Evolutionary conservation across 1,140 invertebrate species (phyloP).

Genomic region (Lutraria rhynchaena): DNA sequence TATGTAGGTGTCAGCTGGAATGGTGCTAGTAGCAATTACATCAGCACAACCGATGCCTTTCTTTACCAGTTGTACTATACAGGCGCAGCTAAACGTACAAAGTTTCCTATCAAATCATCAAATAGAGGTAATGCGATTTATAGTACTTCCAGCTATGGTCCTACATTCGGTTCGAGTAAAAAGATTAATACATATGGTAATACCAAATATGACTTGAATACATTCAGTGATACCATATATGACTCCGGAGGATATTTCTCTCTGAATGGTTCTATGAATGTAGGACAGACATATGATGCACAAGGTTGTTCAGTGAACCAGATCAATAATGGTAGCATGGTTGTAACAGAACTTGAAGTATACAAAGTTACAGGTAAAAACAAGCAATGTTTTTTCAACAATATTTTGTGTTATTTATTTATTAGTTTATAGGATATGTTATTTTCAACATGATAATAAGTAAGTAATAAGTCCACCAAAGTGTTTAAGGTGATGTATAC

Average conservation of each 20-base stretch:
- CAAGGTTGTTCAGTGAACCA: neutral
- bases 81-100: neutral
- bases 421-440: too few species aligned
- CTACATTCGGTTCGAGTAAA: constrained; percentile 50
- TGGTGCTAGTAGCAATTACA: constrained; percentile 6
- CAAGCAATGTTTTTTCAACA: too few species aligned
- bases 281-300: constrained; percentile 20
- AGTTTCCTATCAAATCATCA: constrained; percentile 39
- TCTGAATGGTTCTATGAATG: constrained; percentile 14
- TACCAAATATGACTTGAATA: constrained; percentile 35
- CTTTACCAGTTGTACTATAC: constrained; percentile 53
- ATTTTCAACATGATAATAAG: too few species aligned
- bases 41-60: constrained; percentile 54
- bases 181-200: too few species aligned
- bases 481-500: too few species aligned
- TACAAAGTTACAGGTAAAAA: constrained; percentile 52
- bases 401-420: too few species aligned
- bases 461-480: too few species aligned
- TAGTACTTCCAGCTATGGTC: constrained; percentile 11
- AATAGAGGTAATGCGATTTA: constrained; percentile 22
- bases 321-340: constrained; percentile 36
- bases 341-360: constrained; percentile 51
- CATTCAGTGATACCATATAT: constrained; percentile 17
- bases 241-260: neutral
- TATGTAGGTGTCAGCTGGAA: constrained; percentile 58